Base-by-base conservation (phyloP, 2,888 invertebrate genomes). In the Marasmarcha lunaedactyla region DNA sequence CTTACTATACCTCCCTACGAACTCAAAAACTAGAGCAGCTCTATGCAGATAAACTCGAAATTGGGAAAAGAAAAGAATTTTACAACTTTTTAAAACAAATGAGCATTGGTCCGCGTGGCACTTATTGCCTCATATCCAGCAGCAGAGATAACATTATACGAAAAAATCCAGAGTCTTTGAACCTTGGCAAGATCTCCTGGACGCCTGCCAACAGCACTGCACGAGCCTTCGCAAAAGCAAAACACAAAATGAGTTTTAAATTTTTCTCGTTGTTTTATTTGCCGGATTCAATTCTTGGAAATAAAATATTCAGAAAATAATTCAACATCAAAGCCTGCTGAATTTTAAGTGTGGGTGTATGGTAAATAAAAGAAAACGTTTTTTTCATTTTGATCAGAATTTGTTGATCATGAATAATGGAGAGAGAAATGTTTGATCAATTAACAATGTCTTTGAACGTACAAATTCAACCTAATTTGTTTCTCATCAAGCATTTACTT, bases 151-250 rank as follows among this genome's bases (percentile, higher is more conserved):
- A 71, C 67, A 68, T 73, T 68, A 59, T 54, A 65, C 54, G 68
- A 77, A 76, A 74, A 74, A 70, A 62, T 63, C 54, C 58, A 54
- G 63, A 67, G 79, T 68, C 77, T 79, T 73, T 77, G 74, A 81
- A 76, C 77, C 68, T 77, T 78, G 78, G 79, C 78, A 69, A 65
- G 67, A 63, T 63, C 64, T 64, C 60, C 78, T 81, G 81, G 79
- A 71, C 48, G 45, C 39, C 41, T 48, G 79, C 83, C 83, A 81
- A 73, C 60, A 61, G 54, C 63, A 62, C 62, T 69, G 69, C 68
- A 58, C 61, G 61, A 58, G 58, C 51, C 55, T 57, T 61, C 51
- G 55, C 40, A 57, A 62, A 66, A 63, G 53, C 52, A 54, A 52
- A 58, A 52, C 50, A 46, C 44, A 46, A 51, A 59, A 54, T 50